Evolutionary conservation across 1,140 invertebrate genomes (phyloP).

Genomic region (Drosophila repleta): DNA sequence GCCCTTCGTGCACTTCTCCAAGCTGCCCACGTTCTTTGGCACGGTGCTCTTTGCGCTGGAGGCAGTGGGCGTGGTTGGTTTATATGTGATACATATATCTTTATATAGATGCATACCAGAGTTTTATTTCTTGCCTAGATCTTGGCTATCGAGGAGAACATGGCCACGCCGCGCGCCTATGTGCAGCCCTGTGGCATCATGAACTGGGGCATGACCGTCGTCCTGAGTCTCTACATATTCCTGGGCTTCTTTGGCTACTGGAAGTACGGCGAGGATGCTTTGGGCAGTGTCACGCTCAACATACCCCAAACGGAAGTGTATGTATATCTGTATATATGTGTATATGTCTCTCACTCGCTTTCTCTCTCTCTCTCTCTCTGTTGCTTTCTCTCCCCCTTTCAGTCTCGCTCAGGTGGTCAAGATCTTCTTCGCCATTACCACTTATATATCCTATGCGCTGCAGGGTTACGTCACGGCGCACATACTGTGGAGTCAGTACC

Average conservation of each 20-base stretch:
- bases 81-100: not conserved
- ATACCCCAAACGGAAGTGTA: conserved; percentile 86
- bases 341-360: not conserved
- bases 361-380: not conserved
- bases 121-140: conserved; percentile 85
- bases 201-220: conserved; percentile 91
- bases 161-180: conserved; percentile 91
- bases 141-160: conserved; percentile 93
- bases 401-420: conserved; percentile 92
- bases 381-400: conserved; percentile 29
- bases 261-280: conserved; percentile 88
- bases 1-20: conserved; percentile 85
- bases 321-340: conserved; percentile 25
- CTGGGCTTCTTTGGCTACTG: conserved; percentile 94
- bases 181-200: conserved; percentile 89
- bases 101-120: no score
- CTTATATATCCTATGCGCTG: conserved; percentile 95
- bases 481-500: conserved; percentile 93
- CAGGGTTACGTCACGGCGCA: conserved; percentile 97
- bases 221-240: conserved; percentile 89
- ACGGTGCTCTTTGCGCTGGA: conserved; percentile 95
- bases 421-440: conserved; percentile 93
- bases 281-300: conserved; percentile 90
- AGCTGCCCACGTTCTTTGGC: conserved; percentile 92
- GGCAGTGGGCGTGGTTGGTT: conserved; percentile 93